Conservation (phyloP, 2,113 vertebrate species). For the Lagenorhynchus albirostris region DNA sequence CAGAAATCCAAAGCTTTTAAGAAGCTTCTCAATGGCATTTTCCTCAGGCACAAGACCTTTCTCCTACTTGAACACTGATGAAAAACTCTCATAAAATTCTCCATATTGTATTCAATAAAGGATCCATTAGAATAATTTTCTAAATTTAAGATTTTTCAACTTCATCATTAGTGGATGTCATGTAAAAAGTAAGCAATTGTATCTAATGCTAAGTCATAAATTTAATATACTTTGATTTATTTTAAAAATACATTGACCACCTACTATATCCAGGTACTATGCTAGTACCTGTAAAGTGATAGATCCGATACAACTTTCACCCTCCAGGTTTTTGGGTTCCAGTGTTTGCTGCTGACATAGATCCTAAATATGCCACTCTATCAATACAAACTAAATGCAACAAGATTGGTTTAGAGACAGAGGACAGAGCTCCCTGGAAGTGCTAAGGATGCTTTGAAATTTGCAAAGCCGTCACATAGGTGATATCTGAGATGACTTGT, state of each 20-base stretch:
- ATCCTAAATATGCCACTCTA: background rate
- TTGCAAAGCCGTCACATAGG: background rate
- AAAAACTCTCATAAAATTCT: background rate
- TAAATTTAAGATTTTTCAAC: background rate
- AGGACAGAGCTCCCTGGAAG: background rate
- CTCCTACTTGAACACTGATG: background rate
- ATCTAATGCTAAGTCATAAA: background rate
- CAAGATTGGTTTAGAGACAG: background rate
- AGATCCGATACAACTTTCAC: background rate
- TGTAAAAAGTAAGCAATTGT: background rate
- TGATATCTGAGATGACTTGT: background rate
- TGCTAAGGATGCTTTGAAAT: background rate
- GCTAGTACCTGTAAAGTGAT: background rate
- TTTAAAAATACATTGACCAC: background rate
- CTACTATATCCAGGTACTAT: background rate
- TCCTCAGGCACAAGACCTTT: background rate
- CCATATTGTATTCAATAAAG: background rate
- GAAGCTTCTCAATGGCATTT: background rate
- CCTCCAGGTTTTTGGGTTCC: background rate
- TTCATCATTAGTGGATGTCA: background rate
- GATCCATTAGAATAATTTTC: background rate
- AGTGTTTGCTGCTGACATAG: background rate
- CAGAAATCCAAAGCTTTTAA: background rate
- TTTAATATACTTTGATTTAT: background rate
- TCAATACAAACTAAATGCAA: background rate